These are phyloP conservation scores for Gobio occitaniae DNA, from an alignment of 2,797 vertebrate species.

Conservation along the genomic window DNA sequence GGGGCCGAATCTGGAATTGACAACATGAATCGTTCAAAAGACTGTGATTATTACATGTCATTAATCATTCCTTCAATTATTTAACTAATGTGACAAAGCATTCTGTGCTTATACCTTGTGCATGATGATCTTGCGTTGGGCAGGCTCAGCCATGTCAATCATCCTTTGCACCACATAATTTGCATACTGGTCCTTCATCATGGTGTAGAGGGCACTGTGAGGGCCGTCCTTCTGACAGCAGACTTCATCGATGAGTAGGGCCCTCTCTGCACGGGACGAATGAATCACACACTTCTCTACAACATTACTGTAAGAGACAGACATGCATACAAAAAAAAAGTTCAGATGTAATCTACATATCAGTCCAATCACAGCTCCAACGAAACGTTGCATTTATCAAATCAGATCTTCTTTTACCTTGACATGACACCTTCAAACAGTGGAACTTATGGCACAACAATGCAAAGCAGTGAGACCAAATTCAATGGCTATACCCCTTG, in stretches of 20 bases:
- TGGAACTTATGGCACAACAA: too few relatives aligned
- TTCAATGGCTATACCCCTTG: too few relatives aligned
- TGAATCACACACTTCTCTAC: constrained; percentile 98
- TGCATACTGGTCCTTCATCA: constrained; percentile 99
- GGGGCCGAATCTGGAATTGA: constrained; percentile 89
- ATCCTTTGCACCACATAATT: constrained; percentile 99
- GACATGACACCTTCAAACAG: too few relatives aligned
- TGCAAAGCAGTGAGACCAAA: too few relatives aligned
- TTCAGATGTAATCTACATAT: not conserved
- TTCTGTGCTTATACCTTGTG: constrained; percentile 85
- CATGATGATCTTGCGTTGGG: constrained; percentile 98
- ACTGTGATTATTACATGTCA: not conserved
- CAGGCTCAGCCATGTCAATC: constrained; percentile 98
- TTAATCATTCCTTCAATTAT: not conserved
- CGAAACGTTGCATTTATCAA: too few relatives aligned
- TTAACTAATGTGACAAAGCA: not conserved
- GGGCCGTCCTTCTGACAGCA: constrained; percentile 98
- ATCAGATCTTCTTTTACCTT: too few relatives aligned
- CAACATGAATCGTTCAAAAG: not conserved
- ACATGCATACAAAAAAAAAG: not conserved
- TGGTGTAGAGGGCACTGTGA: constrained; percentile 99
- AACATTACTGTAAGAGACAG: constrained; percentile 83
- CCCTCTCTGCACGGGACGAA: constrained; percentile 94
- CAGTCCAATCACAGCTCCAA: too few relatives aligned
- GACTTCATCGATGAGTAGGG: constrained; percentile 94